Conservation (phyloP, 1,140 invertebrate species). For the Luehdorfia chinensis region DNA sequence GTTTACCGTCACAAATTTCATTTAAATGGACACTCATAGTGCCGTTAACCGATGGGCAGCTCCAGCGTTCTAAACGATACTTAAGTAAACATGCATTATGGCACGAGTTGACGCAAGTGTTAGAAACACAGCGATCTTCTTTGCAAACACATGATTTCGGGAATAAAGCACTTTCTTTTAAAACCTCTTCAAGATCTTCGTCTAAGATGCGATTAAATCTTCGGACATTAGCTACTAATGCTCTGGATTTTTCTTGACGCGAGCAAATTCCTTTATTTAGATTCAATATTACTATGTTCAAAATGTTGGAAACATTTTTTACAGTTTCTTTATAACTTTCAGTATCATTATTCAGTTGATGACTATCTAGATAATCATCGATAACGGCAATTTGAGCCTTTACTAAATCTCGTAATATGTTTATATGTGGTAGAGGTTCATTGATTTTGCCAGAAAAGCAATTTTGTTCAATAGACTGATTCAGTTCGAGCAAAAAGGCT, state of each 20-base stretch:
- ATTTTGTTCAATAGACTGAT: constrained; percentile 5
- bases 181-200: constrained; percentile 19
- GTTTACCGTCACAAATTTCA: constrained; percentile 56
- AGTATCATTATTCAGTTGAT: not conserved
- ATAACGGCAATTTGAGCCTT: constrained; percentile 2
- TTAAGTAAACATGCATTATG: constrained; percentile 48
- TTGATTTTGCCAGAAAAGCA: constrained; percentile 1
- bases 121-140: constrained; percentile 29
- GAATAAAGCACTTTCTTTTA: constrained; percentile 20
- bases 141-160: constrained; percentile 39
- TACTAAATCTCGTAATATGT: constrained; percentile 1
- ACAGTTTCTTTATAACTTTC: not conserved
- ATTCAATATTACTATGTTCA: constrained; percentile 18
- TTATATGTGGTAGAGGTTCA: not conserved
- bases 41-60: constrained; percentile 38
- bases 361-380: not conserved
- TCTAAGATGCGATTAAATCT: constrained; percentile 24
- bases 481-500: constrained; percentile 9
- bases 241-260: constrained; percentile 12
- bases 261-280: constrained; percentile 37
- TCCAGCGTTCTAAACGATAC: constrained; percentile 37
- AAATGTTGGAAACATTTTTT: constrained; percentile 1
- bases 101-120: constrained; percentile 35
- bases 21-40: constrained; percentile 33
- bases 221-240: constrained; percentile 12